phyloP scores from a whole-genome alignment of 1,140 invertebrate genomes.

The Cydia strobilella region DNA sequence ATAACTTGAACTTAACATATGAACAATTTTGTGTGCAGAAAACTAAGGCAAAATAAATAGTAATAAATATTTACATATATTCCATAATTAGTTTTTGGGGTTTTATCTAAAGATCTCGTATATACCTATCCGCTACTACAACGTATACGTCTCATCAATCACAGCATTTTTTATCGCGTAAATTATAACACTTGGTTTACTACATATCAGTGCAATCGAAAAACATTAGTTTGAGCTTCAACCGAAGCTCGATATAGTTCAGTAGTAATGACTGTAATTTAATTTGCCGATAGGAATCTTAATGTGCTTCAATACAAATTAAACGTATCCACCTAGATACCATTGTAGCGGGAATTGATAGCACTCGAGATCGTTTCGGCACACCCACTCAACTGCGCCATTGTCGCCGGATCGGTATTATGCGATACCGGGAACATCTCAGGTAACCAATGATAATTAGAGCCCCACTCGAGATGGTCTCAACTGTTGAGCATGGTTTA shows the following conservation, averaged over 20 bases:
- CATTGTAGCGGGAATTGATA: slow-evolving; percentile 28
- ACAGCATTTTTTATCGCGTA: background rate
- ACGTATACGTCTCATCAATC: background rate
- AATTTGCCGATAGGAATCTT: slow-evolving; percentile 26
- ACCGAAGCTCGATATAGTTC: slow-evolving; percentile 22
- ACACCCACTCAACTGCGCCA: slow-evolving; percentile 47
- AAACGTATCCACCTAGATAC: slow-evolving; percentile 32
- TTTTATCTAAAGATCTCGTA: background rate
- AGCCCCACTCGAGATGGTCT: slow-evolving; percentile 50
- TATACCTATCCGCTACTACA: too few species aligned
- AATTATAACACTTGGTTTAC: background rate
- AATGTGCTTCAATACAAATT: slow-evolving; percentile 31
- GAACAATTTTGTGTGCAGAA: too few species aligned
- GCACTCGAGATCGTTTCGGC: slow-evolving; percentile 34
- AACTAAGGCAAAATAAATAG: too few species aligned
- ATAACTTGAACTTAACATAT: too few species aligned
- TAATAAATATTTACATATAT: too few species aligned
- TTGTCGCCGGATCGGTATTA: slow-evolving; percentile 47
- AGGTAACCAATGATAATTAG: slow-evolving; percentile 48
- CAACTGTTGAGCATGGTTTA: slow-evolving; percentile 43
- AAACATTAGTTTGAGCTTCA: background rate
- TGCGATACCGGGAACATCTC: slow-evolving; percentile 43
- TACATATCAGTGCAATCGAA: background rate
- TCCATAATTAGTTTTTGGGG: too few species aligned
- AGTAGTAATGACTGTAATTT: slow-evolving; percentile 25